Evolutionary conservation across 2,888 invertebrate genomes (phyloP), one percentile per base, ranked within the genome.

Genomic region (Beris morrisii): DNA sequence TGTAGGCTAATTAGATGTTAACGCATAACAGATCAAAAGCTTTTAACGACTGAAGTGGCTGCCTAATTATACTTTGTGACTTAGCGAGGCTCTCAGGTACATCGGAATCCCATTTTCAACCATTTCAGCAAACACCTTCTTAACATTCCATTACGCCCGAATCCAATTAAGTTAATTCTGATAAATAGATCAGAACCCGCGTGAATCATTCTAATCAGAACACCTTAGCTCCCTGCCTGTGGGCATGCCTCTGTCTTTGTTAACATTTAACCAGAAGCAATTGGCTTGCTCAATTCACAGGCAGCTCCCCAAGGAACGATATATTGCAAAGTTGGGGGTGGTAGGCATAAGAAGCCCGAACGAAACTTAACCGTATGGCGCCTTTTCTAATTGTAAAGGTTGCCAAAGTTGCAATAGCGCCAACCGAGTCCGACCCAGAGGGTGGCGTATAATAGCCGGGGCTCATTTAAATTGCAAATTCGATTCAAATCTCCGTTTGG

Each of bases 101-200:
- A 46, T 58, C 46, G 22, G 46, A 58, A 58, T 58, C 58, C 28
- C 58, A 56, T 56, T 56, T 56, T 15, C 43, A 56, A 43, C 15
- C 55, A 38, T 56, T 38, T 38, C 38, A 56, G 54, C 9, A 54
- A 54, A 56, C 55, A 38, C 55, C 55, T 65, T 12, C 65, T 68
- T 63, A 65, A 65, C 50, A 68, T 65, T 68, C 68, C 68, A 68
- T 68, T 68, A 68, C 44, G 50, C 65, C 56, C 65, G 65, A 68
- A 68, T 57, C 65, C 65, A 68, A 68, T 68, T 68, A 68, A 65
- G 68, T 57, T 67, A 67, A 67, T 65, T 65, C 67, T 67, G 67
- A 68, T 65, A 68, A 68, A 65, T 68, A 68, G 65, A 68, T 65
- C 53, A 61, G 31, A 55, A 32, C 55, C 64, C 65, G 67, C 65